These are phyloP conservation scores for Hoplostethus mediterraneus DNA, from an alignment of 2,797 vertebrate species.

Conservation along the genomic window DNA sequence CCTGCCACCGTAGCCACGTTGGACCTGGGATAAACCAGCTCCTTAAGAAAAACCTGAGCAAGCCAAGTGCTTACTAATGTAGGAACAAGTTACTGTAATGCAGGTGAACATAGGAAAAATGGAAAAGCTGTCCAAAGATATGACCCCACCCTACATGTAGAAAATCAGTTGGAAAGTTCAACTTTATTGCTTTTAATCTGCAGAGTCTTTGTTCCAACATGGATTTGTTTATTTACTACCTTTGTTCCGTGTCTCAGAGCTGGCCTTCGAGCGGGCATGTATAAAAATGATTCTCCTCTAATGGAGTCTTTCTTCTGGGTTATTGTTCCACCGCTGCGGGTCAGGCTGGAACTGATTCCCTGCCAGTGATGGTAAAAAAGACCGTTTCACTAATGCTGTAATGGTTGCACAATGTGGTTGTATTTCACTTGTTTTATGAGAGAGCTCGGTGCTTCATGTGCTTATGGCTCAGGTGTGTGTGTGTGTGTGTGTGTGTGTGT, in stretches of 20 bases:
- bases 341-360: slow-evolving; percentile 51
- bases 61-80: slow-evolving; percentile 23
- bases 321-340: slow-evolving; percentile 49
- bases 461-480: slow-evolving; percentile 17
- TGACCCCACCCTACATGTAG: slow-evolving; percentile 24
- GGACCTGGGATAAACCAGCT: slow-evolving; percentile 27
- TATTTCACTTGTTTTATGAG: slow-evolving; percentile 76
- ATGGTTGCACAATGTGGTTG: slow-evolving; percentile 77
- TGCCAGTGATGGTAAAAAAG: slow-evolving; percentile 58
- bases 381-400: slow-evolving; percentile 59
- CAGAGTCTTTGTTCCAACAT: slow-evolving; percentile 16
- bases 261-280: slow-evolving; percentile 28
- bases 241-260: slow-evolving; percentile 37
- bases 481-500: slow-evolving; percentile 43
- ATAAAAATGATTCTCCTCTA: slow-evolving; percentile 59
- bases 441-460: slow-evolving; percentile 36
- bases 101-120: slow-evolving; percentile 45
- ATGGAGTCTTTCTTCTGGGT: slow-evolving; percentile 55
- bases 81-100: slow-evolving; percentile 33
- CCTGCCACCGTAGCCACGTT: neutral
- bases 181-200: slow-evolving; percentile 42
- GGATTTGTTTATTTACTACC: slow-evolving; percentile 59
- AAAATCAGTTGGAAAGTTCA: slow-evolving; percentile 53
- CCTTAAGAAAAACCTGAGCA: neutral
- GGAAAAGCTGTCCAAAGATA: slow-evolving; percentile 48